phyloP scores from a whole-genome alignment of 1,140 invertebrate species.

The Cotesia glomerata region DNA sequence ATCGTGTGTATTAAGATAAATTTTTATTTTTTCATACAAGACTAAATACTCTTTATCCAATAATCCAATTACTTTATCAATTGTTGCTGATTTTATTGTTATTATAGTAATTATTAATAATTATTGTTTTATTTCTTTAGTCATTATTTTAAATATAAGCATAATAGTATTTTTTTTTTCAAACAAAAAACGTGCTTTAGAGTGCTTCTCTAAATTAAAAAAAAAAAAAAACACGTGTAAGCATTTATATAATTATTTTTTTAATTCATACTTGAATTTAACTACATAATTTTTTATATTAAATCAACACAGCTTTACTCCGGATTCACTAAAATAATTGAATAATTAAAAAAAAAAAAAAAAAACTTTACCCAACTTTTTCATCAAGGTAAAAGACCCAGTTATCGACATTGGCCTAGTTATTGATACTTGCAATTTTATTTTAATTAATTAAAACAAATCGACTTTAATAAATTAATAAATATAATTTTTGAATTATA shows the following conservation, averaged over 20 bases:
- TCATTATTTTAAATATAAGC: background rate
- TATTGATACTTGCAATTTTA: too few species aligned
- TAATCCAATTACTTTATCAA: background rate
- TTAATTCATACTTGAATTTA: background rate
- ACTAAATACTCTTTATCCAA: background rate
- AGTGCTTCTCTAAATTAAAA: background rate
- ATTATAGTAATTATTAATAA: background rate
- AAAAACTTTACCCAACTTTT: too few species aligned
- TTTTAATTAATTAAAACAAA: too few species aligned
- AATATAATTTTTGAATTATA: too few species aligned
- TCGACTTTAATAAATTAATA: too few species aligned
- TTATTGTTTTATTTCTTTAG: background rate
- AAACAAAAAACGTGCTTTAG: background rate
- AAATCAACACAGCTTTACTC: too few species aligned
- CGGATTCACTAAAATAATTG: too few species aligned
- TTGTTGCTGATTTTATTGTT: background rate
- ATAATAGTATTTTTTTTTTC: background rate
- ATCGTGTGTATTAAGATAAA: background rate
- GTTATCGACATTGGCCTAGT: too few species aligned
- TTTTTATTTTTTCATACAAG: too few species aligned
- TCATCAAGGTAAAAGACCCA: too few species aligned
- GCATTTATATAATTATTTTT: background rate
- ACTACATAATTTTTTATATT: background rate
- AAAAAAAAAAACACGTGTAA: slow-evolving; percentile 1
- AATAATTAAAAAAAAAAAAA: too few species aligned